A percentile compares a stretch with the other conserved stretches of the same genome.
Conservation (phyloP, 2,113 vertebrate species). For the Pluvialis apricaria region DNA sequence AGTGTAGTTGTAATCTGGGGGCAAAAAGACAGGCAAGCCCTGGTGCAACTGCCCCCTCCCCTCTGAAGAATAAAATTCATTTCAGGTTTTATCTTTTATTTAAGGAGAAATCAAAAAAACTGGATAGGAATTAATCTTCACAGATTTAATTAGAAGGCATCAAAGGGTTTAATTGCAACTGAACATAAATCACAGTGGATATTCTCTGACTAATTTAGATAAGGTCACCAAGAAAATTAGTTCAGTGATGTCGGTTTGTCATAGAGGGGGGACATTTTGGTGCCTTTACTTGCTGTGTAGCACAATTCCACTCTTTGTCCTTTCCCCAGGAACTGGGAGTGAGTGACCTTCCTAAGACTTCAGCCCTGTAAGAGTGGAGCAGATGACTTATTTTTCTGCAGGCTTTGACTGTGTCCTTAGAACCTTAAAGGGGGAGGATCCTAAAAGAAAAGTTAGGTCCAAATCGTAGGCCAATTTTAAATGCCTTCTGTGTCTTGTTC, state of each 20-base stretch:
- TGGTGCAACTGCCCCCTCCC: constrained; percentile 4
- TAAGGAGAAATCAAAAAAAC: constrained; percentile 68
- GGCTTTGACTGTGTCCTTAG: neutral
- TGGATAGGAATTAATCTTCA: constrained; percentile 72
- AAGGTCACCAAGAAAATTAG: constrained; percentile 78
- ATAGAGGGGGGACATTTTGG: constrained; percentile 4
- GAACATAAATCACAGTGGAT: constrained; percentile 71
- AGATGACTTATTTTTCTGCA: neutral
- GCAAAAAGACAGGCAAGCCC: neutral
- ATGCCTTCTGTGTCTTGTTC: neutral
- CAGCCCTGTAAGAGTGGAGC: neutral
- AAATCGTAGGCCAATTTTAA: neutral
- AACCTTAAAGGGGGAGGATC: neutral
- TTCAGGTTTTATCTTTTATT: constrained; percentile 72
- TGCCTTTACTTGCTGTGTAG: neutral
- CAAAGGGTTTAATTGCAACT: constrained; percentile 74
- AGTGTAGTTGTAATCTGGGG: neutral
- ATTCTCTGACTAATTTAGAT: constrained; percentile 76
- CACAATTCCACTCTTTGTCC: constrained; percentile 15
- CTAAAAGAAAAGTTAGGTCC: neutral
- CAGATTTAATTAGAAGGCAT: constrained; percentile 77
- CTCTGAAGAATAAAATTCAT: constrained; percentile 44
- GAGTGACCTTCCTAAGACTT: neutral
- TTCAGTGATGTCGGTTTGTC: constrained; percentile 63
- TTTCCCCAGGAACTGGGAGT: neutral